Conservation (phyloP, 2,888 invertebrate genomes). For the Philonicus albiceps region DNA sequence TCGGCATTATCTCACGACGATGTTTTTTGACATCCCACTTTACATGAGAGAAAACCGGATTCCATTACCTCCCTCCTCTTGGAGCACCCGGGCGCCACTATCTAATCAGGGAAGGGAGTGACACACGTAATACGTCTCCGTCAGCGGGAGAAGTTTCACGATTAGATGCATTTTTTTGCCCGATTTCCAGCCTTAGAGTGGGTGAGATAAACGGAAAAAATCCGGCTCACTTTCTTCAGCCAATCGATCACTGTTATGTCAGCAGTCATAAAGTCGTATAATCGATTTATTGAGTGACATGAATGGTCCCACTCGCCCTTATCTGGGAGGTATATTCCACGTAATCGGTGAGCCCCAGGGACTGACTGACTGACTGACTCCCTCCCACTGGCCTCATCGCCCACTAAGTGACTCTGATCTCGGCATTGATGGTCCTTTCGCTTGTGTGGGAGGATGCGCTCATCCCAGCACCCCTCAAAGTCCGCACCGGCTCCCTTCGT, state of each 20-base stretch:
- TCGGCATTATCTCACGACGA: background rate
- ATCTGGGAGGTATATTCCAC: constrained; percentile 43
- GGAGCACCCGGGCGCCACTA: constrained; percentile 6
- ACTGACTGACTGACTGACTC: background rate
- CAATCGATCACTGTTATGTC: constrained; percentile 48
- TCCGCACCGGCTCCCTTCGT: background rate
- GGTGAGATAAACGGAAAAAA: background rate
- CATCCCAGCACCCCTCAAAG: background rate
- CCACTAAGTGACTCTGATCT: constrained; percentile 45
- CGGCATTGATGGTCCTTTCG: background rate
- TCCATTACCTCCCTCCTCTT: background rate
- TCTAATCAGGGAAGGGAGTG: constrained; percentile 16
- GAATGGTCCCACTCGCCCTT: constrained; percentile 43
- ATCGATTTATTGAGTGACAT: constrained; percentile 48
- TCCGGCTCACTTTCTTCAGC: background rate
- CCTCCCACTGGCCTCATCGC: constrained; percentile 37
- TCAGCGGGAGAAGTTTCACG: background rate
- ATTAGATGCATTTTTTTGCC: background rate
- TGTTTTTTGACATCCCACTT: constrained; percentile 17
- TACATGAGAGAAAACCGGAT: background rate
- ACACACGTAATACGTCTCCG: constrained; percentile 14
- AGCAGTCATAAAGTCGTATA: constrained; percentile 47
- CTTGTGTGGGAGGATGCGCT: background rate
- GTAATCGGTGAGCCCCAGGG: constrained; percentile 42
- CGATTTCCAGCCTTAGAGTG: background rate